Percentiles rank a stretch among this genome's conserved stretches.
phyloP scores from a whole-genome alignment of 2,888 invertebrate species.

The Eilema caniola region DNA sequence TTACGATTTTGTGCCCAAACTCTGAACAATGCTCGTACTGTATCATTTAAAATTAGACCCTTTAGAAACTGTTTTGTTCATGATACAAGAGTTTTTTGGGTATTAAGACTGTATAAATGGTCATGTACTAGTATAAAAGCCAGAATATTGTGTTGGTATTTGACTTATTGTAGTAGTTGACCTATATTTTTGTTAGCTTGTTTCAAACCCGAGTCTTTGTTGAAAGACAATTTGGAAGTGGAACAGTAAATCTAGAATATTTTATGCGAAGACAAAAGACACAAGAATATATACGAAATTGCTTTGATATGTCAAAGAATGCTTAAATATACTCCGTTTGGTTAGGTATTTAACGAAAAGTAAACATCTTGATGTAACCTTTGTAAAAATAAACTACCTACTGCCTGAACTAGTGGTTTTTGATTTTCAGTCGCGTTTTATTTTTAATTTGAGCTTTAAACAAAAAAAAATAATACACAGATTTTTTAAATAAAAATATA shows the following conservation, averaged over 20 bases:
- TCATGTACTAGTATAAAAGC: no score
- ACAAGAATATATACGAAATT: neutral
- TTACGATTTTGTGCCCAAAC: constrained; percentile 55
- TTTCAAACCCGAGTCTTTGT: neutral
- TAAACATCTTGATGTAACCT: no score
- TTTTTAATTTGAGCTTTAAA: no score
- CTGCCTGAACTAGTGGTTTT: no score
- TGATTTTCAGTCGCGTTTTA: no score
- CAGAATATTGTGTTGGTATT: constrained; percentile 5
- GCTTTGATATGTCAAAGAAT: neutral
- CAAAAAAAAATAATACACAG: no score
- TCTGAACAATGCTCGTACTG: constrained; percentile 37
- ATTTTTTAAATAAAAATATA: no score
- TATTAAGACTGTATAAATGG: constrained; percentile 8
- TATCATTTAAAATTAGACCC: constrained; percentile 50
- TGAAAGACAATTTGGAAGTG: neutral
- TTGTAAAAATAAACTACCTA: no score
- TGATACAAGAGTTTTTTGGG: constrained; percentile 40
- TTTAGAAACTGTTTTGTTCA: constrained; percentile 30
- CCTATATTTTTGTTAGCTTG: constrained; percentile 4
- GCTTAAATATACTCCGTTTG: neutral
- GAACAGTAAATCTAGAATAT: neutral
- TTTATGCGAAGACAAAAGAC: neutral
- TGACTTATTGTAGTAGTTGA: constrained; percentile 16
- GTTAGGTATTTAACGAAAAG: no score